Evolutionary conservation across 1,140 invertebrate species (phyloP).

Genomic region (Musca vetustissima): DNA sequence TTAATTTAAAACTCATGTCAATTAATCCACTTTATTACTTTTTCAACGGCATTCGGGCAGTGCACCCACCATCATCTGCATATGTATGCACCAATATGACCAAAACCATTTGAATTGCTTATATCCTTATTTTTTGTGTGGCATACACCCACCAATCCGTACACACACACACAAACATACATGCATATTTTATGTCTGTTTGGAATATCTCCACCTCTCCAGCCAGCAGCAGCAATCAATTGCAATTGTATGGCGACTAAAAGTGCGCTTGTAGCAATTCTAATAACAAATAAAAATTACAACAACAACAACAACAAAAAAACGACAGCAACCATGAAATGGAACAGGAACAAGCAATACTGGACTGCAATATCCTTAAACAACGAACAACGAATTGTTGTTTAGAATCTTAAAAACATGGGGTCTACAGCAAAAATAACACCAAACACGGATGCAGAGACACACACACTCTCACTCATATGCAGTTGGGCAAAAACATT

Average conservation of each 20-base stretch:
- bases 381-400: slow-evolving; percentile 1
- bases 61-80: neutral
- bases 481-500: too few relatives aligned
- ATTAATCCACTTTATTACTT: slow-evolving; percentile 21
- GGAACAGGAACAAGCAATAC: neutral
- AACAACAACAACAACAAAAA: neutral
- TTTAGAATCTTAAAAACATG: neutral
- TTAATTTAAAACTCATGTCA: slow-evolving; percentile 23
- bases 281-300: slow-evolving; percentile 8
- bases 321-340: neutral
- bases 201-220: slow-evolving; percentile 2
- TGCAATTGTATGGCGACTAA: slow-evolving; percentile 12
- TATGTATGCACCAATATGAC: too few relatives aligned
- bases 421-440: too few relatives aligned
- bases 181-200: slow-evolving; percentile 15
- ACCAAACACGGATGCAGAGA: too few relatives aligned
- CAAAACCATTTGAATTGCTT: too few relatives aligned
- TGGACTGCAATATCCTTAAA: neutral
- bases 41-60: neutral
- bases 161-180: neutral
- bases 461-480: too few relatives aligned
- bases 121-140: too few relatives aligned
- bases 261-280: slow-evolving; percentile 15
- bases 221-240: slow-evolving; percentile 1
- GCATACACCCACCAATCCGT: too few relatives aligned